A percentile compares a stretch with the other conserved stretches of the same genome.
These are phyloP conservation scores for Rhingia campestris DNA, from an alignment of 2,888 invertebrate species.

Conservation along the genomic window DNA sequence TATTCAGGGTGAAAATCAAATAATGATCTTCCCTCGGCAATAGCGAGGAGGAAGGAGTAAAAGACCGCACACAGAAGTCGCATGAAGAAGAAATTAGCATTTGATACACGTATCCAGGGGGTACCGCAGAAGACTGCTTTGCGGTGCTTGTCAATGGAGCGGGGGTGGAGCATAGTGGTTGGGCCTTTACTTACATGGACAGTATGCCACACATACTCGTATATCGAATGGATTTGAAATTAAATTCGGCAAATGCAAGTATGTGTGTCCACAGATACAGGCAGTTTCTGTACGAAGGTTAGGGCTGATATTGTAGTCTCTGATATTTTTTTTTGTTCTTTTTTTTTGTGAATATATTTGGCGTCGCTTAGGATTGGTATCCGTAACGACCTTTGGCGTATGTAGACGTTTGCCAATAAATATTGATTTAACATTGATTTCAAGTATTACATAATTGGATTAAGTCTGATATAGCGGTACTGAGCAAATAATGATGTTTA, in stretches of 20 bases:
- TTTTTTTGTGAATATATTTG: not conserved
- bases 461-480: conserved; percentile 28
- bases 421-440: conserved; percentile 52
- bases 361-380: not conserved
- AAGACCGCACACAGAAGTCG: conserved; percentile 19
- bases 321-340: not conserved
- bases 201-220: conserved; percentile 1
- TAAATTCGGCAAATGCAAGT: conserved; percentile 14
- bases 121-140: not conserved
- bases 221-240: conserved; percentile 10
- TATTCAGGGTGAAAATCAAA: conserved; percentile 37
- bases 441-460: conserved; percentile 40
- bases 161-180: not conserved
- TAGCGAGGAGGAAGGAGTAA: not conserved
- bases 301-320: not conserved
- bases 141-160: conserved; percentile 2
- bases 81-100: conserved; percentile 47
- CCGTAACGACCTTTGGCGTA: conserved; percentile 1
- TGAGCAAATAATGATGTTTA: conserved; percentile 15
- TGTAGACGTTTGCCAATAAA: conserved; percentile 19
- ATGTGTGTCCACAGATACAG: not conserved
- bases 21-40: conserved; percentile 11
- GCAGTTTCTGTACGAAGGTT: not conserved
- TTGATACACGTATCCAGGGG: conserved; percentile 43
- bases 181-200: not conserved